phyloP scores from a whole-genome alignment of 2,797 vertebrate species.

The Ctenosaura bakeri region DNA sequence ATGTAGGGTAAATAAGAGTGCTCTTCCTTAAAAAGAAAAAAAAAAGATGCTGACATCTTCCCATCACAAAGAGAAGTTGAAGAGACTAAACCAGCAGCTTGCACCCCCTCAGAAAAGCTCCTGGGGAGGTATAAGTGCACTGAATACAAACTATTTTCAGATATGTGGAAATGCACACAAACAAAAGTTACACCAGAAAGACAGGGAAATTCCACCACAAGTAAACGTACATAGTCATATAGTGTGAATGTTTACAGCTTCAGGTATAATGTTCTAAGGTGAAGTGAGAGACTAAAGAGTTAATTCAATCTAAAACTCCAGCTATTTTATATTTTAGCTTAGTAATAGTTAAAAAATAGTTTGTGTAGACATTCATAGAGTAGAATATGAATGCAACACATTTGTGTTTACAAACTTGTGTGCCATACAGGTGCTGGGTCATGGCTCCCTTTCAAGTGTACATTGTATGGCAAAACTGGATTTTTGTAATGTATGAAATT shows the following conservation, averaged over 20 bases:
- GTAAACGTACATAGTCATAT: background rate
- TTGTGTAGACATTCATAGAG: background rate
- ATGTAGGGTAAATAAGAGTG: too few relatives aligned
- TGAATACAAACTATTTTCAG: background rate
- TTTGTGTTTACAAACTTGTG: background rate
- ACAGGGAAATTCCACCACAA: background rate
- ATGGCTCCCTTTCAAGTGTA: background rate
- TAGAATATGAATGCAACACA: background rate
- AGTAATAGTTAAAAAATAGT: background rate
- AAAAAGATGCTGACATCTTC: background rate
- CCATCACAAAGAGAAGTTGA: background rate
- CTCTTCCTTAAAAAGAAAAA: background rate
- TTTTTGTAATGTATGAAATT: background rate
- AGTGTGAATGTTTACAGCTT: background rate
- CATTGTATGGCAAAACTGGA: background rate
- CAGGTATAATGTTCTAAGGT: background rate
- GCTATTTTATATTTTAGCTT: background rate
- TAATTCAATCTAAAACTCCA: background rate
- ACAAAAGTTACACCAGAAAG: background rate
- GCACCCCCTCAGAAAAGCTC: background rate
- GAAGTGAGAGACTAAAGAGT: background rate
- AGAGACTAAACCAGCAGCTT: background rate
- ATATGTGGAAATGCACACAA: background rate
- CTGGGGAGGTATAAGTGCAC: accelerated
- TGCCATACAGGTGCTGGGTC: background rate